These are phyloP conservation scores for Nemopilema nomurai DNA, from an alignment of 30 jellyfish, hydroid and myxozoan species.

Conservation along the genomic window DNA sequence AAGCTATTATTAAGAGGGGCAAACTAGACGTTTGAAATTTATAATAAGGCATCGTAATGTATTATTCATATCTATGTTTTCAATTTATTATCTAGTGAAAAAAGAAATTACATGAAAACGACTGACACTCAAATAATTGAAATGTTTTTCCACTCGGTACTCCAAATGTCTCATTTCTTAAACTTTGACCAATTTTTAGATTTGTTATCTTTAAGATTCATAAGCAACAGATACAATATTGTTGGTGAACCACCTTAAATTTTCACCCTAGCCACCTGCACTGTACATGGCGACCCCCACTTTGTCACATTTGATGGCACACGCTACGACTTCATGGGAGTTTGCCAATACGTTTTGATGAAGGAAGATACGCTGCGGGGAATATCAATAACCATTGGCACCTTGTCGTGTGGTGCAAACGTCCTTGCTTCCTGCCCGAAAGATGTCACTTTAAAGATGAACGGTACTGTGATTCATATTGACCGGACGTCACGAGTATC, in stretches of 20 bases:
- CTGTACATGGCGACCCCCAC: conserved; percentile 79
- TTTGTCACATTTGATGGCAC: conserved; percentile 76
- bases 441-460: conserved; percentile 43
- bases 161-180: too few relatives aligned
- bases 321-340: conserved; percentile 74
- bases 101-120: too few relatives aligned
- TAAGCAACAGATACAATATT: too few relatives aligned
- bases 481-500: conserved; percentile 5
- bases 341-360: conserved; percentile 72
- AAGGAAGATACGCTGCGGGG: conserved; percentile 31
- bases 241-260: neutral
- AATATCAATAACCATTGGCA: conserved; percentile 30
- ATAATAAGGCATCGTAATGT: too few relatives aligned
- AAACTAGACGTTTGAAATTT: too few relatives aligned
- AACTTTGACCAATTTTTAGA: too few relatives aligned
- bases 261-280: conserved; percentile 62
- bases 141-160: too few relatives aligned
- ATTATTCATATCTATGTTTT: too few relatives aligned
- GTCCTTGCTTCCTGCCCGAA: conserved; percentile 54
- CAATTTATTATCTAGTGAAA: too few relatives aligned
- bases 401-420: conserved; percentile 51
- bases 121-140: too few relatives aligned
- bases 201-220: too few relatives aligned
- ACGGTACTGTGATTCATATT: conserved; percentile 28
- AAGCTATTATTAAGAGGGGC: too few relatives aligned